Conservation (phyloP, 2,888 invertebrate species). For the Eilema depressum region DNA sequence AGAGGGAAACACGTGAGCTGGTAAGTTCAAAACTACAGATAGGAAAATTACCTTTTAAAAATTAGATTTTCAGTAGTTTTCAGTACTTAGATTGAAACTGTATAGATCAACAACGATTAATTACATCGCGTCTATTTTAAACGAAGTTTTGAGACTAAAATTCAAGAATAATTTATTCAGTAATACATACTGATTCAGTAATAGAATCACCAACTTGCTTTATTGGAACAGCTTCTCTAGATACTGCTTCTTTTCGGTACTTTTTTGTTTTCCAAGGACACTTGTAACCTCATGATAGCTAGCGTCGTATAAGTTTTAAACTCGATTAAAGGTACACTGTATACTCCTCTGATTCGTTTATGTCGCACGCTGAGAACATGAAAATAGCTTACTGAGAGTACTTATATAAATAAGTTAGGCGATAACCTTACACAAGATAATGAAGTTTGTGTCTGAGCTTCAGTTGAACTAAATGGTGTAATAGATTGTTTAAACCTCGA, state of each 20-base stretch:
- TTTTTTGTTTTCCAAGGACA: neutral
- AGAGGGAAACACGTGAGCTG: no score
- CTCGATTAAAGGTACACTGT: neutral
- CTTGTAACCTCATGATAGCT: neutral
- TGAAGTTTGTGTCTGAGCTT: slow-evolving; percentile 12
- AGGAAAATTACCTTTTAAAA: no score
- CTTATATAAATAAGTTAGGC: neutral
- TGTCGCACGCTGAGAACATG: slow-evolving; percentile 15
- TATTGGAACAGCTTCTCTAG: no score
- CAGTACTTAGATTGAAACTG: no score
- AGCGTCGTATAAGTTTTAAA: slow-evolving; percentile 13
- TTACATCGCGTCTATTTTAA: no score
- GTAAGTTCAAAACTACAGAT: no score
- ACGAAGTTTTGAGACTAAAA: no score
- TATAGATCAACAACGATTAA: no score
- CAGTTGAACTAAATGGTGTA: slow-evolving; percentile 5
- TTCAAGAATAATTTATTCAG: no score
- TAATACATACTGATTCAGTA: no score
- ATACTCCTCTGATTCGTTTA: slow-evolving; percentile 45
- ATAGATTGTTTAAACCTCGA: slow-evolving; percentile 2
- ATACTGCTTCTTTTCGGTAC: neutral
- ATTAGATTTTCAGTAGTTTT: no score
- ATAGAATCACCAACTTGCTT: no score
- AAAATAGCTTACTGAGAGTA: slow-evolving; percentile 5
- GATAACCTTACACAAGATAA: slow-evolving; percentile 12